phyloP scores from a whole-genome alignment of 2,113 vertebrate genomes.

The Fregetta grallaria region DNA sequence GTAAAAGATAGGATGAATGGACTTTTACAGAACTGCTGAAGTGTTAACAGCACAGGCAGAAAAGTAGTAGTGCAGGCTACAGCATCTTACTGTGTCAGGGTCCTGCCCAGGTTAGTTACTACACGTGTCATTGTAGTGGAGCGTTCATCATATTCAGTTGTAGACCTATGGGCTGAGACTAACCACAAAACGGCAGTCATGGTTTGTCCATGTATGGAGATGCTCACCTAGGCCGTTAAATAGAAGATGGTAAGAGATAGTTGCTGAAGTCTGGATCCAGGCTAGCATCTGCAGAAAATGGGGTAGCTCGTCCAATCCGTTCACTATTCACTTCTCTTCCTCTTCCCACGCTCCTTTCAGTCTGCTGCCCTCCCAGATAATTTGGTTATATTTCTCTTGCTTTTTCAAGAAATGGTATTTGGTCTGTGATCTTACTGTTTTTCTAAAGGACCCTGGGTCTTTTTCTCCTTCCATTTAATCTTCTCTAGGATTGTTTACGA shows the following conservation, averaged over 20 bases:
- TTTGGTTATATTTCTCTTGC: not conserved
- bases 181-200: accelerated
- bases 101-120: not conserved
- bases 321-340: accelerated
- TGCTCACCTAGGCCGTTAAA: not conserved
- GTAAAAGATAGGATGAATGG: not conserved
- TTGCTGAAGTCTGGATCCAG: not conserved
- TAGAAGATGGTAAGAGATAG: not conserved
- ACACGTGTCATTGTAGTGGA: not conserved
- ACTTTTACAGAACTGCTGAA: not conserved
- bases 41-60: not conserved
- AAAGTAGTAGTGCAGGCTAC: not conserved
- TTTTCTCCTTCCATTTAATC: not conserved
- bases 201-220: not conserved
- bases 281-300: not conserved
- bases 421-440: not conserved
- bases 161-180: not conserved
- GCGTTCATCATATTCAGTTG: accelerated
- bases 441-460: conserved; percentile 49
- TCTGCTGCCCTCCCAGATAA: not conserved
- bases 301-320: not conserved
- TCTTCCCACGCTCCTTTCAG: not conserved
- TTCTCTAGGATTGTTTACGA: conserved; percentile 90
- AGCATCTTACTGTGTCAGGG: not conserved
- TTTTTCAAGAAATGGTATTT: not conserved